These are phyloP conservation scores for Drosophila tristis DNA, from an alignment of 1,140 invertebrate genomes.

Conservation along the genomic window DNA sequence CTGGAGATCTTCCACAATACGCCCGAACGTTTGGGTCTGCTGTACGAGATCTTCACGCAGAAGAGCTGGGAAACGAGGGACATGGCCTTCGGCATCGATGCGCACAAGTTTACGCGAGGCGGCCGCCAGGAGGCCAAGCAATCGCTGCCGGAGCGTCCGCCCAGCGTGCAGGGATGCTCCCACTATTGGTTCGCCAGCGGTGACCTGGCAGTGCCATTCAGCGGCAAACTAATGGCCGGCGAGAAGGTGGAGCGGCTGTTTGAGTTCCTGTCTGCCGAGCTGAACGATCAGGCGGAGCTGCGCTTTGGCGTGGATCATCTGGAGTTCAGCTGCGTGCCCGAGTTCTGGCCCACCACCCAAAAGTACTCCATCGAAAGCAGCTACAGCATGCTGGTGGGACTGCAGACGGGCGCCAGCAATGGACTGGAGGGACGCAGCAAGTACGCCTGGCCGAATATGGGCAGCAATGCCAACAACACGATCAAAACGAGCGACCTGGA, in stretches of 20 bases:
- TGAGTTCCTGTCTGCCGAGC: slow-evolving; percentile 48
- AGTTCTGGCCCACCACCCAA: slow-evolving; percentile 57
- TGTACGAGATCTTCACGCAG: slow-evolving; percentile 76
- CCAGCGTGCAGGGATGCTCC: slow-evolving; percentile 61
- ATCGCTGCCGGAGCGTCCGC: slow-evolving; percentile 45
- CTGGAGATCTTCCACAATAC: slow-evolving; percentile 61
- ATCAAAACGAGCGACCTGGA: slow-evolving; percentile 77
- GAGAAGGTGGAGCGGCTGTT: slow-evolving; percentile 71
- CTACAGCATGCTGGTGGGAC: slow-evolving; percentile 79
- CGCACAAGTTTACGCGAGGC: slow-evolving; percentile 50
- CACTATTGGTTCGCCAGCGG: slow-evolving; percentile 80
- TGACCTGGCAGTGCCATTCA: slow-evolving; percentile 74
- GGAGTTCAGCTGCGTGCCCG: slow-evolving; percentile 69
- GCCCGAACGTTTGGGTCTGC: slow-evolving; percentile 57
- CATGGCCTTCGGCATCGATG: slow-evolving; percentile 77
- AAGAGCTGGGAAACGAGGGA: slow-evolving; percentile 67
- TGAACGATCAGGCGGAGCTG: slow-evolving; percentile 32
- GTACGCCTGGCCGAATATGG: slow-evolving; percentile 69
- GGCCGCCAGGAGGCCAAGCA: background rate
- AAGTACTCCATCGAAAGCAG: slow-evolving; percentile 79
- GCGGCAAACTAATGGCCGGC: slow-evolving; percentile 53
- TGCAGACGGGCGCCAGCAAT: slow-evolving; percentile 72
- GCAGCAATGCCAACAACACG: slow-evolving; percentile 40
- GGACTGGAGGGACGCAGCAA: slow-evolving; percentile 77
- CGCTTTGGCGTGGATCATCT: slow-evolving; percentile 74